These are phyloP conservation scores for Enteromius radiatus DNA, from an alignment of 2,797 vertebrate species.

Conservation along the genomic window DNA sequence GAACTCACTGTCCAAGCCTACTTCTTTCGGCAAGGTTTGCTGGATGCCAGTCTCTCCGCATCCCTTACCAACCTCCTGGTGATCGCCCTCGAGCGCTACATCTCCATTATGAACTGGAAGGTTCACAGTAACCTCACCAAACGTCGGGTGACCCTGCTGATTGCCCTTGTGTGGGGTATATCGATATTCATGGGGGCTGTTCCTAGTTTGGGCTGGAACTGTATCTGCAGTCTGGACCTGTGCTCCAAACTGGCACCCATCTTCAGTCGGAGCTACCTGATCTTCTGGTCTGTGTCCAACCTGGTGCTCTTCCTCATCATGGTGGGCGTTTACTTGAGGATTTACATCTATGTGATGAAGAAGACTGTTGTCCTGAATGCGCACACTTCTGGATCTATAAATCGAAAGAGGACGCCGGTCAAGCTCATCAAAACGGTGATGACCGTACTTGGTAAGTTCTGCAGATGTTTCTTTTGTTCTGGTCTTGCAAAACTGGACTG, in stretches of 20 bases:
- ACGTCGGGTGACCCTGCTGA: slow-evolving; percentile 91
- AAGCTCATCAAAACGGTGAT: slow-evolving; percentile 98
- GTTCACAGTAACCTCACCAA: slow-evolving; percentile 95
- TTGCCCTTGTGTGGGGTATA: slow-evolving; percentile 88
- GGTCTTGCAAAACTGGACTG: not conserved
- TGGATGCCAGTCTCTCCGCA: slow-evolving; percentile 92
- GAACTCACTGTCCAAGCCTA: slow-evolving; percentile 86
- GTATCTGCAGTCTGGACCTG: slow-evolving; percentile 85
- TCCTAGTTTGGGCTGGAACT: slow-evolving; percentile 96
- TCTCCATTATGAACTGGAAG: slow-evolving; percentile 92
- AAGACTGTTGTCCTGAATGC: slow-evolving; percentile 86
- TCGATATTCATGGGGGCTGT: slow-evolving; percentile 94
- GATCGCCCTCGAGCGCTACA: slow-evolving; percentile 94
- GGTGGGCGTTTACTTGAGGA: slow-evolving; percentile 90
- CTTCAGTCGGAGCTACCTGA: slow-evolving; percentile 93
- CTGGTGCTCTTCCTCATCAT: slow-evolving; percentile 91
- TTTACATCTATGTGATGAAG: slow-evolving; percentile 92
- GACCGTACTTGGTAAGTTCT: slow-evolving; percentile 91
- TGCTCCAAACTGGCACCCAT: slow-evolving; percentile 93
- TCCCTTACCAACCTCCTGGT: slow-evolving; percentile 92
- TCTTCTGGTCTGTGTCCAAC: slow-evolving; percentile 94
- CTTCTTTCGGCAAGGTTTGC: slow-evolving; percentile 92
- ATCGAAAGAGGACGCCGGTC: slow-evolving; percentile 88
- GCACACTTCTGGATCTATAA: slow-evolving; percentile 90
- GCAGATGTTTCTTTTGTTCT: not conserved